Evolutionary conservation across 2,797 vertebrate genomes (phyloP).

Genomic region (Clarias pachynema): DNA sequence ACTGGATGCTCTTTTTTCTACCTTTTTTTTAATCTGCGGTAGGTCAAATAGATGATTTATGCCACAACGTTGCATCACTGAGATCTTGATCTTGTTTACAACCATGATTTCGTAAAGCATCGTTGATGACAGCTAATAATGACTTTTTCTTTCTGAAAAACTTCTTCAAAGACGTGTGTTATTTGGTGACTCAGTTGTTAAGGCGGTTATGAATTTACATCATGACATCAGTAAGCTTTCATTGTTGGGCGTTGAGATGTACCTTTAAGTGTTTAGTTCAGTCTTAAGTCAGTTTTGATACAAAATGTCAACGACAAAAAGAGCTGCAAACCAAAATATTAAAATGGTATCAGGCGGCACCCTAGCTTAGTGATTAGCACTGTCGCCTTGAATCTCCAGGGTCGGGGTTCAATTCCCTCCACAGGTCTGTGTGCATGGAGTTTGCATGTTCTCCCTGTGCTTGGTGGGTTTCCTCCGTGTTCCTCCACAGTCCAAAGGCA

Average conservation of each 20-base stretch:
- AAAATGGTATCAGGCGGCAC: too few species aligned
- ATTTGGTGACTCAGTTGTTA: not conserved
- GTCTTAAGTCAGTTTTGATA: not conserved
- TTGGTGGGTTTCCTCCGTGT: too few species aligned
- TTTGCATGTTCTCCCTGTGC: too few species aligned
- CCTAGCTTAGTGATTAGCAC: too few species aligned
- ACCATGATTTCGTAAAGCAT: not conserved
- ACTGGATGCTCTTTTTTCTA: constrained; percentile 62
- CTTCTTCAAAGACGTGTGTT: not conserved
- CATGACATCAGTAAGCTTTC: not conserved
- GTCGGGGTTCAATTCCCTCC: too few species aligned
- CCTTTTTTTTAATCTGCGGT: constrained; percentile 64
- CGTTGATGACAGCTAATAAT: not conserved
- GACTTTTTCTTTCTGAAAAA: not conserved
- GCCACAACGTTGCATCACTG: constrained; percentile 42
- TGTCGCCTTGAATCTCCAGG: too few species aligned
- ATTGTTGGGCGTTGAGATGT: not conserved
- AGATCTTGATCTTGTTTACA: not conserved
- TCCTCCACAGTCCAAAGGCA: too few species aligned
- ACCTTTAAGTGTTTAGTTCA: not conserved
- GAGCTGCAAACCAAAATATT: too few species aligned
- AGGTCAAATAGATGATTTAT: constrained; percentile 71
- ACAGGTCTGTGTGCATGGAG: too few species aligned
- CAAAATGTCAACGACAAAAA: not conserved
- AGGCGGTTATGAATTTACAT: not conserved